Evolutionary conservation across 1,140 invertebrate species (phyloP).

Genomic region (Drosophila santomea): DNA sequence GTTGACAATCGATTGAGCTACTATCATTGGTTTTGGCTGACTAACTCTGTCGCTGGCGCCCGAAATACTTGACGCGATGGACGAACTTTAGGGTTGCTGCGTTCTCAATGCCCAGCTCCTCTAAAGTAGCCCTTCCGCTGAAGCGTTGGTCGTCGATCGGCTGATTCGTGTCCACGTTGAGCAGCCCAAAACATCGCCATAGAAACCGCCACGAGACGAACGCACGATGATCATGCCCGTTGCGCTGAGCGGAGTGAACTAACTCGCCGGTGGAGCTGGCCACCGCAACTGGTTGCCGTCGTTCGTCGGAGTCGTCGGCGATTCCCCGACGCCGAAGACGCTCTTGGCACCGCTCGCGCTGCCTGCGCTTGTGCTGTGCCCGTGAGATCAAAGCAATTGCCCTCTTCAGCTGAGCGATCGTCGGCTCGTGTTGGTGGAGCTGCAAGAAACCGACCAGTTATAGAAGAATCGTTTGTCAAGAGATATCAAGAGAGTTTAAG

Average conservation of each 20-base stretch:
- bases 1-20: constrained; percentile 4
- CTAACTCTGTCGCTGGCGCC: constrained; percentile 61
- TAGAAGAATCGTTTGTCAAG: background rate
- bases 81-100: constrained; percentile 87
- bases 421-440: constrained; percentile 72
- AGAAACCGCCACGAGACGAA: constrained; percentile 89
- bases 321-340: constrained; percentile 47
- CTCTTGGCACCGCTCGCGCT: constrained; percentile 60
- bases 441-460: constrained; percentile 22
- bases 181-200: constrained; percentile 88
- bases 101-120: constrained; percentile 86
- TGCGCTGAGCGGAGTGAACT: constrained; percentile 73
- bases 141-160: constrained; percentile 82
- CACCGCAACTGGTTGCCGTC: constrained; percentile 53
- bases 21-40: constrained; percentile 14
- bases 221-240: constrained; percentile 78
- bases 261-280: constrained; percentile 73
- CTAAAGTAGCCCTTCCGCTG: constrained; percentile 84
- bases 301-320: constrained; percentile 51
- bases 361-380: constrained; percentile 66
- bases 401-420: constrained; percentile 75
- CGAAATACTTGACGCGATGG: constrained; percentile 85
- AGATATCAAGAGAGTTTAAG: background rate
- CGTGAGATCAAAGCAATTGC: constrained; percentile 68
- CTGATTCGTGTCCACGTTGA: constrained; percentile 78